These are phyloP conservation scores for Diceros bicornis DNA, from an alignment of 2,797 vertebrate genomes.

Conservation along the genomic window DNA sequence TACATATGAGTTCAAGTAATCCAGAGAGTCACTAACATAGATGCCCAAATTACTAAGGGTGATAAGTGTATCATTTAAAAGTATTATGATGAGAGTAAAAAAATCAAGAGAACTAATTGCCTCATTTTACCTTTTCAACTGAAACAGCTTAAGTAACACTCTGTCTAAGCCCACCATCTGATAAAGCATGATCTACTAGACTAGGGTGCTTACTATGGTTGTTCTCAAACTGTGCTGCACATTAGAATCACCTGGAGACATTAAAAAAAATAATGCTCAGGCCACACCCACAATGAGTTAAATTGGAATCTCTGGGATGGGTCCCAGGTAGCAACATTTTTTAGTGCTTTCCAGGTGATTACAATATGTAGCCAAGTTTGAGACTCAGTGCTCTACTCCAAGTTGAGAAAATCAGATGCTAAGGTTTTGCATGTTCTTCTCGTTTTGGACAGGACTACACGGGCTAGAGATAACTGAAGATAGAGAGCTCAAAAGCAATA, in stretches of 20 bases:
- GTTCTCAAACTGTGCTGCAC: not conserved
- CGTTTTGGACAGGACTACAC: not conserved
- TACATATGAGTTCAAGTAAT: not conserved
- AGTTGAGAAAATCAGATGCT: not conserved
- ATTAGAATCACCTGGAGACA: not conserved
- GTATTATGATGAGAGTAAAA: not conserved
- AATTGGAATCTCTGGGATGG: not conserved
- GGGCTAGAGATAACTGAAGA: no score
- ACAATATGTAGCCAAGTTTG: not conserved
- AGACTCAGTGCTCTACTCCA: not conserved
- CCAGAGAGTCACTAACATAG: not conserved
- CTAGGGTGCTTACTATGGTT: not conserved
- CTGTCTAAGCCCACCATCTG: not conserved
- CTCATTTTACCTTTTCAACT: not conserved
- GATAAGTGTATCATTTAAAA: not conserved
- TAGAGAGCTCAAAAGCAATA: accelerated
- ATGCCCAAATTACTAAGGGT: not conserved
- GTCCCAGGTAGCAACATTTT: not conserved
- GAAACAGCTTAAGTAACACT: accelerated
- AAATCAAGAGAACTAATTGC: not conserved
- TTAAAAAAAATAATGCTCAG: not conserved
- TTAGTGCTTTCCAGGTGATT: not conserved
- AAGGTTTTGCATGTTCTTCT: not conserved
- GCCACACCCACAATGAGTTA: not conserved
- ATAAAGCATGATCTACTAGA: not conserved